phyloP scores from a whole-genome alignment of 2,888 invertebrate genomes.

The Laothoe populi region DNA sequence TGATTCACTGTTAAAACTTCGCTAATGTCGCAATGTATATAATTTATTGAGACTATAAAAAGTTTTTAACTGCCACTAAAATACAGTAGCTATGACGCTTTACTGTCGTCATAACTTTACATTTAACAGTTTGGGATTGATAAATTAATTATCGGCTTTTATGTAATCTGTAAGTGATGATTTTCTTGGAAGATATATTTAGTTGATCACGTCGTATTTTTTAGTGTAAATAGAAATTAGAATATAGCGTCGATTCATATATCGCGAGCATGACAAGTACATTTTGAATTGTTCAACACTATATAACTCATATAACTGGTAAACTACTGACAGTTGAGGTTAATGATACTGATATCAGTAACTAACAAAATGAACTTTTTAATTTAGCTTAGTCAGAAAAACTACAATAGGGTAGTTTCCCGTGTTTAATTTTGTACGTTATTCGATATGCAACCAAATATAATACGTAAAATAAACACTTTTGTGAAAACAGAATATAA shows the following conservation, averaged over 20 bases:
- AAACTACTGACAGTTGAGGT: too few species aligned
- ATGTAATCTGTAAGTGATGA: not conserved
- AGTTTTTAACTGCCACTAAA: conserved; percentile 20
- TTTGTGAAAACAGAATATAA: too few species aligned
- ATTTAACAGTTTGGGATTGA: conserved; percentile 9
- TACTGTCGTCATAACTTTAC: conserved; percentile 5
- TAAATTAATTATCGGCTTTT: conserved; percentile 17
- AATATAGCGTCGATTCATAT: too few species aligned
- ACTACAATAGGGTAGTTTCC: too few species aligned
- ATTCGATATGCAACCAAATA: too few species aligned
- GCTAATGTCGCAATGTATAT: conserved; percentile 20
- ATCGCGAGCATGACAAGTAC: not conserved
- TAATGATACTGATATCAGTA: too few species aligned
- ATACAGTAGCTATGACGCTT: not conserved
- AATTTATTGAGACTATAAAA: conserved; percentile 23
- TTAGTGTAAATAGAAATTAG: not conserved
- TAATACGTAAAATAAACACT: too few species aligned
- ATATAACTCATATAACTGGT: not conserved
- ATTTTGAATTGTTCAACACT: not conserved
- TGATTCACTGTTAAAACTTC: conserved; percentile 24
- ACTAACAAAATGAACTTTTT: too few species aligned
- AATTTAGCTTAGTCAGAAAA: too few species aligned
- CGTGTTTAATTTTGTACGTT: too few species aligned
- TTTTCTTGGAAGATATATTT: not conserved
- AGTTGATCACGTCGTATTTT: not conserved